Conservation (phyloP, 1,140 invertebrate species). For the Argopecten irradians region DNA sequence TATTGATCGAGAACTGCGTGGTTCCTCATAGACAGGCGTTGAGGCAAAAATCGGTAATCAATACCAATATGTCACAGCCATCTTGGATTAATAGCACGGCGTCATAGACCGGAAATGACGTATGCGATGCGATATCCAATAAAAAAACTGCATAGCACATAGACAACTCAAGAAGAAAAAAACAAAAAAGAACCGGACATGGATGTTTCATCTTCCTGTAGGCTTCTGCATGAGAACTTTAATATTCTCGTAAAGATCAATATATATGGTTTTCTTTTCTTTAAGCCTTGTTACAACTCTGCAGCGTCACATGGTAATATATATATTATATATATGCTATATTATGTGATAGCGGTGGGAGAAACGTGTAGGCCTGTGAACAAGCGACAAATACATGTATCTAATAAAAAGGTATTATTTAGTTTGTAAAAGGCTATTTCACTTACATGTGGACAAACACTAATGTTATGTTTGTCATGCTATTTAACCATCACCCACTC, state of each 20-base stretch:
- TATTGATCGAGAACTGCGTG: neutral
- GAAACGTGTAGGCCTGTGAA: conserved; percentile 20
- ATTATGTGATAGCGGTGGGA: conserved; percentile 8
- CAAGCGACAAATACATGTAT: conserved; percentile 22
- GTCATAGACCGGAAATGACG: conserved; percentile 14
- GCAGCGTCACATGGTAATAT: conserved; percentile 13
- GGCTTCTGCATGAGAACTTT: conserved; percentile 20
- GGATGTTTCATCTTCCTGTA: conserved; percentile 16
- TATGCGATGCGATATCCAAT: conserved; percentile 16
- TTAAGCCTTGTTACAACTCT: conserved; percentile 8
- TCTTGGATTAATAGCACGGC: conserved; percentile 20
- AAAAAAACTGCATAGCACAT: conserved; percentile 13
- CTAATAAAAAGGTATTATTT: conserved; percentile 23
- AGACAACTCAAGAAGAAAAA: conserved; percentile 11
- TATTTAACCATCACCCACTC: conserved; percentile 21
- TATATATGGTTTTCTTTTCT: conserved; percentile 23
- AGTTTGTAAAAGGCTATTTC: conserved; percentile 18
- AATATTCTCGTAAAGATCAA: conserved; percentile 17
- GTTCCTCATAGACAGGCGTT: conserved; percentile 20
- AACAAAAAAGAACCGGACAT: conserved; percentile 2
- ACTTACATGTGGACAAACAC: conserved; percentile 21
- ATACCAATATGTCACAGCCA: conserved; percentile 21
- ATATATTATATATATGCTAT: conserved; percentile 14
- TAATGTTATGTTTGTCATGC: neutral
- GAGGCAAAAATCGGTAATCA: conserved; percentile 21